Evolutionary conservation across 2,113 vertebrate genomes (phyloP).

Genomic region (Serinus canaria): DNA sequence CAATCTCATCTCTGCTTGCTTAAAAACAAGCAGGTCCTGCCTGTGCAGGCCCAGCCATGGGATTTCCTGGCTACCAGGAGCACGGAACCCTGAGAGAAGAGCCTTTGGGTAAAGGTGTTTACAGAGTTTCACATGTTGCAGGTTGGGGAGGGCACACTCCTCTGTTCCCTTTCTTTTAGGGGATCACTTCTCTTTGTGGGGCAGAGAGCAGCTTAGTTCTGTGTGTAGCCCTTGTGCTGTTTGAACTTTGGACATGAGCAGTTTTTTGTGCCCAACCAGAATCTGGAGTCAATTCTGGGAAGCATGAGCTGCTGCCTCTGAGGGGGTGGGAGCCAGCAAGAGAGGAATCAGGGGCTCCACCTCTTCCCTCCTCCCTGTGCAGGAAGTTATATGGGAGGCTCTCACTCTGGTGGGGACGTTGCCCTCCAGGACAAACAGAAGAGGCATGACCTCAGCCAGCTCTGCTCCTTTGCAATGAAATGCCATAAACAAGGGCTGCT

Average conservation of each 20-base stretch:
- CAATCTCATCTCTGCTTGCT: not conserved
- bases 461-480: not conserved
- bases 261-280: not conserved
- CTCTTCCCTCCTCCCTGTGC: not conserved
- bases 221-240: not conserved
- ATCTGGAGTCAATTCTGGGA: not conserved
- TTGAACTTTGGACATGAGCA: fast-evolving
- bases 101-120: not conserved
- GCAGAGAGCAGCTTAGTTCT: not conserved
- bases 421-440: conserved; percentile 21
- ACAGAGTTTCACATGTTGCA: not conserved
- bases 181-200: not conserved
- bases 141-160: fast-evolving
- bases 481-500: not conserved
- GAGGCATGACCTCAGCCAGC: not conserved
- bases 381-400: conserved; percentile 2
- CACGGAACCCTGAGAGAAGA: fast-evolving
- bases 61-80: not conserved
- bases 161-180: not conserved
- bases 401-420: not conserved
- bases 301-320: not conserved
- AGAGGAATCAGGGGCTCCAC: not conserved
- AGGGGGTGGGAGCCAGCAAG: not conserved
- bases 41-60: not conserved
- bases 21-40: not conserved